Percentiles rank a stretch among this genome's conserved stretches.
Conservation (phyloP, 53 echinoderm and acorn worm genomes). For the Mesocentrotus franciscanus region DNA sequence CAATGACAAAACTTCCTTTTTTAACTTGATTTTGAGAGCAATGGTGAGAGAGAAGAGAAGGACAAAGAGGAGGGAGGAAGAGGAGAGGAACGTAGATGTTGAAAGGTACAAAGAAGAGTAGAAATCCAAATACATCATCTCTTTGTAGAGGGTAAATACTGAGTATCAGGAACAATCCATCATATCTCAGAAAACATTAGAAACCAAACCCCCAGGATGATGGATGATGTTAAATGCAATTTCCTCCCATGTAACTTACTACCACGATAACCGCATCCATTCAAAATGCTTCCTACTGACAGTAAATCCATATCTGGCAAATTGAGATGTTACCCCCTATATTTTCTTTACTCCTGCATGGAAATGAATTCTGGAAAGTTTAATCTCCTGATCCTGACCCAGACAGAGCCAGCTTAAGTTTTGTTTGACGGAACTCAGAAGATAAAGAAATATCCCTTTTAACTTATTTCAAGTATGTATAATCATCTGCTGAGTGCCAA, state of each 20-base stretch:
- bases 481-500: not conserved
- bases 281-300: constrained; percentile 8
- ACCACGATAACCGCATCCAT: constrained; percentile 15
- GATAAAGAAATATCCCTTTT: not conserved
- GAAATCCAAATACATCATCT: constrained; percentile 28
- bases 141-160: constrained; percentile 32
- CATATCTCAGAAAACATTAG: not conserved
- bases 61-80: not conserved
- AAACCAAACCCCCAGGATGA: constrained; percentile 15
- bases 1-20: no score
- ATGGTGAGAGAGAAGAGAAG: no score
- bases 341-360: not conserved
- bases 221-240: constrained; percentile 56
- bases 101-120: not conserved
- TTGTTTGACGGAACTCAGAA: not conserved
- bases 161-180: constrained; percentile 31
- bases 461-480: not conserved
- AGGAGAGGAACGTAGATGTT: not conserved
- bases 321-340: constrained; percentile 22
- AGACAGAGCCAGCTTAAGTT: not conserved
- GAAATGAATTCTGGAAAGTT: not conserved
- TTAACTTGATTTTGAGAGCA: no score
- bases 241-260: constrained; percentile 12
- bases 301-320: constrained; percentile 29
- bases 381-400: not conserved